phyloP scores from a whole-genome alignment of 1,140 invertebrate species.

The Heliconius eleuchia region DNA sequence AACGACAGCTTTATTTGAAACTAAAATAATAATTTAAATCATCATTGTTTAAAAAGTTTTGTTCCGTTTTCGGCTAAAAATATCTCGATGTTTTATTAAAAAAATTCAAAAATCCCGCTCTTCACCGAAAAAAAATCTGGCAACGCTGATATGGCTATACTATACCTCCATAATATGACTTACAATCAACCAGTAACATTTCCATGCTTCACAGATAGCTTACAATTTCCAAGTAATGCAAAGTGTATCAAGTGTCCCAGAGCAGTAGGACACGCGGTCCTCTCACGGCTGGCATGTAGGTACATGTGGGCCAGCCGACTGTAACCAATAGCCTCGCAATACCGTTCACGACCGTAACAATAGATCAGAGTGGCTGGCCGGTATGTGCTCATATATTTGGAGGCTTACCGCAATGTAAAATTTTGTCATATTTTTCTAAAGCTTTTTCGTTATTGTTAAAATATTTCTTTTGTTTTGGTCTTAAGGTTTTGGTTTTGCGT shows the following conservation, averaged over 20 bases:
- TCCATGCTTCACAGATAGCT: neutral
- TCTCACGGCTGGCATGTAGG: slow-evolving; percentile 14
- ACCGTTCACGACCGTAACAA: slow-evolving; percentile 39
- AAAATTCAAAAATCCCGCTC: too few relatives aligned
- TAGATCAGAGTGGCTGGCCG: slow-evolving; percentile 21
- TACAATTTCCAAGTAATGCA: slow-evolving; percentile 14
- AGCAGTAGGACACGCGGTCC: slow-evolving; percentile 27
- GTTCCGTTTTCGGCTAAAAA: too few relatives aligned
- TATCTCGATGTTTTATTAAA: too few relatives aligned
- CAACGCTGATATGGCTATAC: neutral
- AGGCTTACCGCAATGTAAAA: slow-evolving; percentile 16
- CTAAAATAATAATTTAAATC: too few relatives aligned
- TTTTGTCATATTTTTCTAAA: slow-evolving; percentile 8
- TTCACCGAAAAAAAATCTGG: too few relatives aligned
- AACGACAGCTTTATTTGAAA: too few relatives aligned
- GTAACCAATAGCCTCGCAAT: slow-evolving; percentile 37
- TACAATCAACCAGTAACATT: neutral
- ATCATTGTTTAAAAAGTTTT: too few relatives aligned
- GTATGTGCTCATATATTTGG: slow-evolving; percentile 11
- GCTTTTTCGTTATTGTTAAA: neutral
- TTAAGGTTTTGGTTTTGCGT: neutral
- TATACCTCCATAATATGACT: neutral
- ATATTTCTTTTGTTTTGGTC: neutral
- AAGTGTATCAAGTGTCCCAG: slow-evolving; percentile 23
- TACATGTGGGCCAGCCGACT: slow-evolving; percentile 47